Evolutionary conservation across 2,113 vertebrate species (phyloP).

Genomic region (Castor canadensis): DNA sequence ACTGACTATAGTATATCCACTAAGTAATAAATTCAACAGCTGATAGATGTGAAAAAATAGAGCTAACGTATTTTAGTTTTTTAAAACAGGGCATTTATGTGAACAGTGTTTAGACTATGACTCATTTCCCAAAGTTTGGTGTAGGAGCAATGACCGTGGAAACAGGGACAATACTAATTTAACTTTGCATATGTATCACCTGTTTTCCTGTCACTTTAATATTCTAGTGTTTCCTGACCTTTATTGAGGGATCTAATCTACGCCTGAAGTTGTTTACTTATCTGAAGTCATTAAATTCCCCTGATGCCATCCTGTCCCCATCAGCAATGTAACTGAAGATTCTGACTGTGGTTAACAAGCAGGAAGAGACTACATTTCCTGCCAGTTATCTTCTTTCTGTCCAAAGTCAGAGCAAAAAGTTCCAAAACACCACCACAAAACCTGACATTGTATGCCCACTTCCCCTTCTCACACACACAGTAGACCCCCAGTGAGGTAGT

Average conservation of each 20-base stretch:
- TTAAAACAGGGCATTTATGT: background rate
- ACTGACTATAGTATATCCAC: background rate
- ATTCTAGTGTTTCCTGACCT: conserved; percentile 68
- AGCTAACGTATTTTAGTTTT: conserved; percentile 42
- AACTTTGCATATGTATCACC: conserved; percentile 42
- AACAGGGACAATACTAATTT: background rate
- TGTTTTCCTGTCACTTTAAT: conserved; percentile 52
- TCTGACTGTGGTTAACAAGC: conserved; percentile 18
- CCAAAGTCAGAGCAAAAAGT: background rate
- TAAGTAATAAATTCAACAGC: conserved; percentile 1
- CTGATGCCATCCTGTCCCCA: background rate
- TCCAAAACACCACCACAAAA: background rate
- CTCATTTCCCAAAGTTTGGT: background rate
- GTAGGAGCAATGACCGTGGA: background rate
- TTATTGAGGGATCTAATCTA: conserved; percentile 67
- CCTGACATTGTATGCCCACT: rapidly evolving
- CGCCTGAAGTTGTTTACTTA: conserved; percentile 63
- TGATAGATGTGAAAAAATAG: background rate
- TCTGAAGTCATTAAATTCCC: conserved; percentile 65
- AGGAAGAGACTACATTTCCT: background rate
- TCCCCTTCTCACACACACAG: background rate
- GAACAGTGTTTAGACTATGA: background rate
- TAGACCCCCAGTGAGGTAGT: background rate
- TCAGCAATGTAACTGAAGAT: conserved; percentile 43
- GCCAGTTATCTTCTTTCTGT: background rate